Percentiles rank a stretch among this genome's conserved stretches.
These are phyloP conservation scores for Cataglyphis altisquamis DNA, from an alignment of 2,888 invertebrate genomes.

Conservation along the genomic window DNA sequence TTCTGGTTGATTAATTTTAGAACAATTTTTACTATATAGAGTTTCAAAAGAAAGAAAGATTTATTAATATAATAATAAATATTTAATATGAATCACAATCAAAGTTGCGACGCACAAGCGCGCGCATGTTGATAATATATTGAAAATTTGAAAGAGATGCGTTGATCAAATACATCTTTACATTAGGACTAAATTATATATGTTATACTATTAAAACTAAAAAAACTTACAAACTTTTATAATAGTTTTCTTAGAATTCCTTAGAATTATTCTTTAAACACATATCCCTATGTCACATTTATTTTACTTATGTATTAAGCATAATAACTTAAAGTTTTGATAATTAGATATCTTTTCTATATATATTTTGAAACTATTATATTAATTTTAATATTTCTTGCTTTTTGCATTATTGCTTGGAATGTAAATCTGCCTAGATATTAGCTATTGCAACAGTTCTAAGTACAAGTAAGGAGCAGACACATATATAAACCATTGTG, in stretches of 20 bases:
- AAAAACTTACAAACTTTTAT: conserved; percentile 10
- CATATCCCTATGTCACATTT: background rate
- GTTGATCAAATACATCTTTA: background rate
- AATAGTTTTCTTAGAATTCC: background rate
- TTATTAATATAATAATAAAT: background rate
- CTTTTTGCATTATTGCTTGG: conserved; percentile 80
- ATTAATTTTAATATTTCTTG: conserved; percentile 58
- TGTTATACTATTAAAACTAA: background rate
- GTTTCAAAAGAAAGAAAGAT: background rate
- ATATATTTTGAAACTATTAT: conserved; percentile 54
- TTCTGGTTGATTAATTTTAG: background rate
- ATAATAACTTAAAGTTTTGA: conserved; percentile 37
- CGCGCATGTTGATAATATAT: background rate
- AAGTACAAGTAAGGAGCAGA: conserved; percentile 47
- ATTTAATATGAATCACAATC: background rate
- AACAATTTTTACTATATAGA: background rate
- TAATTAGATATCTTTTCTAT: conserved; percentile 48
- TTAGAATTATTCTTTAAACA: background rate
- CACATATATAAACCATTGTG: conserved; percentile 52
- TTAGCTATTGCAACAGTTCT: conserved; percentile 64
- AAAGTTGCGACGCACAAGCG: background rate
- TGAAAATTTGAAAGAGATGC: background rate
- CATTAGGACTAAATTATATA: background rate
- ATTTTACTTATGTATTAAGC: background rate
- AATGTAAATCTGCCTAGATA: conserved; percentile 76